These are phyloP conservation scores for Heliconius nattereri DNA, from an alignment of 1,140 invertebrate species.

Conservation along the genomic window DNA sequence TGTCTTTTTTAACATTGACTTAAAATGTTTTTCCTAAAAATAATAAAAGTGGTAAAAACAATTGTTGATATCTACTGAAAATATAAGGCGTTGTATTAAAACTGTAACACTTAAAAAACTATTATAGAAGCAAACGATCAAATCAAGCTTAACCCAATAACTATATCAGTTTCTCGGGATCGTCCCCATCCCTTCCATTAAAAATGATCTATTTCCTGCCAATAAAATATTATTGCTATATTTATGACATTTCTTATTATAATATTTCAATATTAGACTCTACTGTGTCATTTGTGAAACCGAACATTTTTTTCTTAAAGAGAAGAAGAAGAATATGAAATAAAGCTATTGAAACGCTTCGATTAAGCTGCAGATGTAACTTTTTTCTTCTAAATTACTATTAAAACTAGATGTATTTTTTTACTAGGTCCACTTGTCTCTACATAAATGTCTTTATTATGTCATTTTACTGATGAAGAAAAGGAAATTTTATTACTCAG, in stretches of 20 bases:
- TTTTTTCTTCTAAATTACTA: neutral
- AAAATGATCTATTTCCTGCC: slow-evolving; percentile 34
- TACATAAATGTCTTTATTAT: too few species aligned
- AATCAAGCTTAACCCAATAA: slow-evolving; percentile 12
- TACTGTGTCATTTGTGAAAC: slow-evolving; percentile 15
- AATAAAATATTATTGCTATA: slow-evolving; percentile 15
- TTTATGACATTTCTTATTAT: neutral
- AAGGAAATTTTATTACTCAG: too few species aligned
- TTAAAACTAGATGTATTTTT: neutral
- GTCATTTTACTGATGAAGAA: too few species aligned
- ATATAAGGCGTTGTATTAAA: neutral
- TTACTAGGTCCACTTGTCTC: neutral
- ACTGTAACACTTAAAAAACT: slow-evolving; percentile 1
- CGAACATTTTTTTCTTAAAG: neutral
- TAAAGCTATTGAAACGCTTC: slow-evolving; percentile 14
- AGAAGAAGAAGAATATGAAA: neutral
- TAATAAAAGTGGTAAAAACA: too few species aligned
- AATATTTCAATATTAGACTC: slow-evolving; percentile 13
- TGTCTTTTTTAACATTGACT: too few species aligned
- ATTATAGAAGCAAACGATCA: neutral
- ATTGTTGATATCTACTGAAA: too few species aligned
- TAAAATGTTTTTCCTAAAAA: too few species aligned
- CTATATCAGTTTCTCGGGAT: slow-evolving; percentile 7
- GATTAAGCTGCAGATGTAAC: neutral
- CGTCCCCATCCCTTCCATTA: neutral